Base-by-base conservation (phyloP, 2,797 vertebrate species). In the Takifugu rubripes region DNA sequence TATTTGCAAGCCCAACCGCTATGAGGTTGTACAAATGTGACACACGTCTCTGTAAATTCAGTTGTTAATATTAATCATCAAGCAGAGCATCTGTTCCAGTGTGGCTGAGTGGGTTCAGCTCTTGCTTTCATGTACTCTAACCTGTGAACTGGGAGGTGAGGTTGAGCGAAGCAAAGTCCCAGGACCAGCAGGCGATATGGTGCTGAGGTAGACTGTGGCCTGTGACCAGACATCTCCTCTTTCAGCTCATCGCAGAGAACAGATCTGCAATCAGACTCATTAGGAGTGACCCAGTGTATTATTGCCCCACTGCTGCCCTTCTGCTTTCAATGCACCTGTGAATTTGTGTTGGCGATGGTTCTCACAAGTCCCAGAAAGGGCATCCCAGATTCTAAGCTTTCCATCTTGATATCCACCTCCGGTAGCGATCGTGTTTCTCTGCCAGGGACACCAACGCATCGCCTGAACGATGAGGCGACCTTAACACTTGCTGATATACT, bases 381-480 rank as follows among this genome's bases (percentile, higher is more conserved):
- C 60, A 61, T 92, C 88, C 89, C 93, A 94, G 59, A 93, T 75
- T 70, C 56, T 75, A 65, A 94, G 84, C 68, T 78, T 48, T 49
- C 90, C 88, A 36, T 95, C 93, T 55, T 84, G 86, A 89, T 90
- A 91, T 40, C 92, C 90, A 10, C 90, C 91, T 47, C 92, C 89
- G 6, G 91, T 81, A 40, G 89, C 91, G 53, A 94, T 88, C 44
- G 82, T 52, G 36, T 79, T 56, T 47, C 80, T 73, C 72, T 90
- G 87, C 92, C 93, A 94, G 33, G 92, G 88, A 82, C 92, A 92
- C 91, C 93, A 94, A 25, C 84, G 87, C 78, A 92, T 61, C 14
- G 91, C 90, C 92, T 93, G 9, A 42, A 58, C 50, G 58, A 5
- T 29, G 27, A 29, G 27, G 27, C 27, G 7, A 10, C 42, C 4